phyloP scores from a whole-genome alignment of 2,797 vertebrate genomes.

The Petrocephalus schoutedeni region DNA sequence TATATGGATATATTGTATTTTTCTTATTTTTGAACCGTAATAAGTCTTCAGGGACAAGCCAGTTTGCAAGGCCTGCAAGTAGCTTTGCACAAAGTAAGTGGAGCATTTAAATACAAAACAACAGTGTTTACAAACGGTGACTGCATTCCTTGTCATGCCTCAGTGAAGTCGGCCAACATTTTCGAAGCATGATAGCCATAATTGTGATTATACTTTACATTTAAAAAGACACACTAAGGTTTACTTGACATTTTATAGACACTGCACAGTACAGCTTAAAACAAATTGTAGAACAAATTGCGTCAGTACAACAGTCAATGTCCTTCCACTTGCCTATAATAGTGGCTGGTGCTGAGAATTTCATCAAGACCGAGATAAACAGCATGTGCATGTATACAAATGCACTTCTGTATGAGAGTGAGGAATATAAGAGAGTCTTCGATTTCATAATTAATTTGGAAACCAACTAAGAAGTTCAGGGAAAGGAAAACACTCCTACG shows the following conservation, averaged over 20 bases:
- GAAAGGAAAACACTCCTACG: background rate
- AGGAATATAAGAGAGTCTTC: background rate
- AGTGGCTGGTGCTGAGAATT: background rate
- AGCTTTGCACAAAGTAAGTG: background rate
- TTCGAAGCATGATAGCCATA: background rate
- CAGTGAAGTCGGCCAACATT: background rate
- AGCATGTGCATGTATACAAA: background rate
- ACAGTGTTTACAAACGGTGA: background rate
- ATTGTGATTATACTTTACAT: background rate
- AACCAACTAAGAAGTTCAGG: background rate
- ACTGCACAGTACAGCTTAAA: background rate
- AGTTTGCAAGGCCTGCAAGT: background rate
- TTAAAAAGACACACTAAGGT: background rate
- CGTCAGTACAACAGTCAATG: background rate
- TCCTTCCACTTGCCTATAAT: background rate
- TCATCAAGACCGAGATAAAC: background rate
- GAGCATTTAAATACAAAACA: background rate
- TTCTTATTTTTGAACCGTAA: slow-evolving; percentile 11
- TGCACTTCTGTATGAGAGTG: background rate
- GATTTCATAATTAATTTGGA: slow-evolving; percentile 12
- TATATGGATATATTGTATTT: background rate
- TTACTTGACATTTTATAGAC: background rate
- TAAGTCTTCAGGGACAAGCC: background rate
- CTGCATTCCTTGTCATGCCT: background rate
- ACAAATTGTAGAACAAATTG: background rate